Conservation (phyloP, 2,797 vertebrate genomes). For the Hemitrygon akajei region DNA sequence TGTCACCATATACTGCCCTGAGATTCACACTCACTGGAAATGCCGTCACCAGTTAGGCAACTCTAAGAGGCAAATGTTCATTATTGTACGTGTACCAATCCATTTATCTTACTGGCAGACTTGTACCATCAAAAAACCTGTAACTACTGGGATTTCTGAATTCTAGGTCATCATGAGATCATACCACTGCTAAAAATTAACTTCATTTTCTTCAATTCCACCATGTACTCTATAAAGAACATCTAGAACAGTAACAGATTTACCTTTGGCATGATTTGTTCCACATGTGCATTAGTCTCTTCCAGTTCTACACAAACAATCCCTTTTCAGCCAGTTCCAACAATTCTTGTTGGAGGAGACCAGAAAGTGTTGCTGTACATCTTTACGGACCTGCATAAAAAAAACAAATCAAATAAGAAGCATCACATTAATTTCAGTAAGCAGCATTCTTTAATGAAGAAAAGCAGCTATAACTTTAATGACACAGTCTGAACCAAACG, state of each 20-base stretch:
- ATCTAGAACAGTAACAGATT: neutral
- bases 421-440: neutral
- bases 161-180: neutral
- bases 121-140: neutral
- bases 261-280: slow-evolving; percentile 28
- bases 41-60: neutral
- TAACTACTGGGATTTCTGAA: neutral
- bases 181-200: too few species aligned
- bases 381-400: slow-evolving; percentile 49
- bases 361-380: slow-evolving; percentile 57
- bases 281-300: neutral
- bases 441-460: neutral
- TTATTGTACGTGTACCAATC: neutral
- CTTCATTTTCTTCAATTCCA: too few species aligned
- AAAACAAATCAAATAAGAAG: neutral
- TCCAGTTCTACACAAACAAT: neutral
- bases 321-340: slow-evolving; percentile 66
- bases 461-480: neutral
- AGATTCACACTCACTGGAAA: neutral
- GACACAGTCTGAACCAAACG: neutral
- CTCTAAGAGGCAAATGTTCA: neutral
- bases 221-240: too few species aligned
- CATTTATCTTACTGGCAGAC: neutral
- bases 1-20: too few species aligned
- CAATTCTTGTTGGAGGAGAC: slow-evolving; percentile 60